phyloP scores from a whole-genome alignment of 2,888 invertebrate genomes.

The Carpatolechia fugitivella region DNA sequence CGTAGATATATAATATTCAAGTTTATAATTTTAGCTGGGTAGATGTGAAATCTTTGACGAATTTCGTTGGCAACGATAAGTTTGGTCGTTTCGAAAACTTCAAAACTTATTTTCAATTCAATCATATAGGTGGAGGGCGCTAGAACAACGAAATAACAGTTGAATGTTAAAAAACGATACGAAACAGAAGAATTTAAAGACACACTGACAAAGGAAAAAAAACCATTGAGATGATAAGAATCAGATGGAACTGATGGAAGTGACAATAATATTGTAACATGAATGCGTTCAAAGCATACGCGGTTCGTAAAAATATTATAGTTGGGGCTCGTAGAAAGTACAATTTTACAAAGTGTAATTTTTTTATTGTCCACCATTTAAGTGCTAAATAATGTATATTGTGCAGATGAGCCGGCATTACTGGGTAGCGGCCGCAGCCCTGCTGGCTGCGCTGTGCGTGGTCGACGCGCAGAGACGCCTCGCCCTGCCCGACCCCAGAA shows the following conservation, averaged over 20 bases:
- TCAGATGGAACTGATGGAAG: not conserved
- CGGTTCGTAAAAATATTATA: not conserved
- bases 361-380: not conserved
- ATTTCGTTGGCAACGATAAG: too few relatives aligned
- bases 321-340: not conserved
- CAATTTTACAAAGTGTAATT: not conserved
- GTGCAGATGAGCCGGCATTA: conserved; percentile 68
- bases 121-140: too few relatives aligned
- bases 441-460: conserved; percentile 82
- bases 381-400: too few relatives aligned
- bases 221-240: not conserved
- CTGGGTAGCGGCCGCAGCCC: conserved; percentile 55
- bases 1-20: too few relatives aligned
- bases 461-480: conserved; percentile 90
- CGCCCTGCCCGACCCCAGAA: conserved; percentile 92
- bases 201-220: not conserved
- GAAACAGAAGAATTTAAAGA: too few relatives aligned
- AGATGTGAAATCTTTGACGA: too few relatives aligned
- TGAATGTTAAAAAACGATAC: too few relatives aligned
- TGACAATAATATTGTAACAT: not conserved
- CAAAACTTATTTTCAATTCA: too few relatives aligned
- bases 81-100: too few relatives aligned
- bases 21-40: too few relatives aligned
- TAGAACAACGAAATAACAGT: too few relatives aligned
- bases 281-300: not conserved